Conservation (phyloP, 2,888 invertebrate species). For the Brachynemurus nebulosus region DNA sequence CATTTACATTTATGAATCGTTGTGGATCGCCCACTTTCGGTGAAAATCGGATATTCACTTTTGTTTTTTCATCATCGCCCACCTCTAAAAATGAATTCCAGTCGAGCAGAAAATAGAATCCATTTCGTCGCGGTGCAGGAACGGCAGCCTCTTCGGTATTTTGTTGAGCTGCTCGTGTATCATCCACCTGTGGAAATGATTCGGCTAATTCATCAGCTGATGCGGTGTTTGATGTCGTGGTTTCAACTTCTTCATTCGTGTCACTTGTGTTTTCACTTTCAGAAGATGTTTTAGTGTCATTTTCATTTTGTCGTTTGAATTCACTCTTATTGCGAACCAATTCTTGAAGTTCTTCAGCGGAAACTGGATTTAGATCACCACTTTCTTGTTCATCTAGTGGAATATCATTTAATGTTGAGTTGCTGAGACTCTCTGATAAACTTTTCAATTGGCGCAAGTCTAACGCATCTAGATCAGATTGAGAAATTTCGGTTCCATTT, state of each 20-base stretch:
- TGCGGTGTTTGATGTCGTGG: slow-evolving; percentile 26
- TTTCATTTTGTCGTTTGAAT: slow-evolving; percentile 35
- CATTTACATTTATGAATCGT: slow-evolving; percentile 58
- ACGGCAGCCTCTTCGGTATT: slow-evolving; percentile 44
- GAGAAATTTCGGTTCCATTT: slow-evolving; percentile 29
- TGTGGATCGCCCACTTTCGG: slow-evolving; percentile 70
- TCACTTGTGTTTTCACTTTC: slow-evolving; percentile 8
- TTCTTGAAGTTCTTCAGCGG: slow-evolving; percentile 24
- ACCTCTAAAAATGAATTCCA: slow-evolving; percentile 80
- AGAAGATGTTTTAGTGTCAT: slow-evolving; percentile 18
- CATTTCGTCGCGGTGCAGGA: slow-evolving; percentile 55
- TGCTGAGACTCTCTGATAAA: slow-evolving; percentile 26
- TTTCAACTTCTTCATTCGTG: slow-evolving; percentile 12
- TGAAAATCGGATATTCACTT: slow-evolving; percentile 65
- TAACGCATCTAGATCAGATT: slow-evolving; percentile 30
- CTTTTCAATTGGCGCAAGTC: slow-evolving; percentile 28
- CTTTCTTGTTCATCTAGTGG: slow-evolving; percentile 24
- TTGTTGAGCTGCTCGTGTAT: slow-evolving; percentile 31
- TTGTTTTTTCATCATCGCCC: slow-evolving; percentile 53
- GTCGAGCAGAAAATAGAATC: slow-evolving; percentile 72
- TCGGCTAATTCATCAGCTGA: slow-evolving; percentile 56
- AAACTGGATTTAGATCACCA: slow-evolving; percentile 31
- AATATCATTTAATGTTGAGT: slow-evolving; percentile 15
- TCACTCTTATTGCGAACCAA: slow-evolving; percentile 31
- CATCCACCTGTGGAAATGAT: slow-evolving; percentile 56